Conservation (phyloP, 2,797 vertebrate genomes). For the Distichodus sexfasciatus region DNA sequence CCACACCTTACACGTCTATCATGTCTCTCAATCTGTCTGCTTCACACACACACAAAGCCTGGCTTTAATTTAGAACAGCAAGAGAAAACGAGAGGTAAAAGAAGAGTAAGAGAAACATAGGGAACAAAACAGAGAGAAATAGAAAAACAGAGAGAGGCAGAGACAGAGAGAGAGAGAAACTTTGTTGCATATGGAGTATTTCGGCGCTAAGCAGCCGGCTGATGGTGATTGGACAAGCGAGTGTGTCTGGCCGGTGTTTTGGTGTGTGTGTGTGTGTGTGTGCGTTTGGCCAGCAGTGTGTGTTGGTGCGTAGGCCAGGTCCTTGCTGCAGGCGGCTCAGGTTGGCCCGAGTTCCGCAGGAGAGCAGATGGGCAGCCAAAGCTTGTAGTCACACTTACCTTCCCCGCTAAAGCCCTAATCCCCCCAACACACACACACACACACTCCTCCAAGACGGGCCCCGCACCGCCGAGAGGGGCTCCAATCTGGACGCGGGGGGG, state of each 20-base stretch:
- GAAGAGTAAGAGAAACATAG: too few relatives aligned
- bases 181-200: conserved; percentile 99
- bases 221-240: conserved; percentile 87
- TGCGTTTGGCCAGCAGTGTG: conserved; percentile 85
- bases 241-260: conserved; percentile 71
- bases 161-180: conserved; percentile 71
- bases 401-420: conserved; percentile 99
- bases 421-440: too few relatives aligned
- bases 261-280: conserved; percentile 54
- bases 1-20: too few relatives aligned
- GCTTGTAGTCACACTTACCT: conserved; percentile 99
- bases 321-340: conserved; percentile 99
- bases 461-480: conserved; percentile 99
- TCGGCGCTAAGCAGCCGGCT: conserved; percentile 99
- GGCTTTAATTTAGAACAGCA: conserved; percentile 40
- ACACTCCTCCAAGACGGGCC: conserved; percentile 99
- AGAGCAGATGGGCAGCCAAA: conserved; percentile 99
- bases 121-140: conserved; percentile 39
- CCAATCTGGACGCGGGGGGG: conserved; percentile 97
- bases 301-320: conserved; percentile 96
- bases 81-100: too few relatives aligned
- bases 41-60: conserved; percentile 32
- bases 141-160: conserved; percentile 30
- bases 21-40: conserved; percentile 15
- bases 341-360: conserved; percentile 99